Evolutionary conservation across 2,797 vertebrate genomes (phyloP).

Genomic region (Platalea minor): DNA sequence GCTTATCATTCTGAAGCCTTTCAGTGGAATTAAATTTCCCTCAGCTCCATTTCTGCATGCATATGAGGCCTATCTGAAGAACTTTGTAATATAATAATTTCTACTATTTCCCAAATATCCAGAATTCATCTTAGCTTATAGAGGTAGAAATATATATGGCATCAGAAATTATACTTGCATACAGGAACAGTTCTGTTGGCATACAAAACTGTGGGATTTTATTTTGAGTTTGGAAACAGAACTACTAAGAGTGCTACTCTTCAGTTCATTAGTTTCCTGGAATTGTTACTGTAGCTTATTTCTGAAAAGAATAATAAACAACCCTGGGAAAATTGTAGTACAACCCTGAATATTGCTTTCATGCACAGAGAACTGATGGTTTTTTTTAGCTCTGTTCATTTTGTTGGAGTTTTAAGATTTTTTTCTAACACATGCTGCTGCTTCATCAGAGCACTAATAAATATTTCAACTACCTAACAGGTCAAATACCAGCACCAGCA

Average conservation of each 20-base stretch:
- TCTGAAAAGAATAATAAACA: constrained; percentile 60
- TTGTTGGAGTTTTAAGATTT: neutral
- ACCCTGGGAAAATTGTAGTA: neutral
- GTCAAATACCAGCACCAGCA: neutral
- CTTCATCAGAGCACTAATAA: neutral
- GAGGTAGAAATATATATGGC: neutral
- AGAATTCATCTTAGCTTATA: neutral
- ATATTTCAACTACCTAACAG: neutral
- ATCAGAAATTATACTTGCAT: neutral
- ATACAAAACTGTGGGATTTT: neutral
- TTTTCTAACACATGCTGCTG: neutral
- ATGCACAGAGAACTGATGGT: neutral
- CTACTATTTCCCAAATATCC: neutral
- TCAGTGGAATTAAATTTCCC: neutral
- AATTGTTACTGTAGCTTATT: constrained; percentile 53
- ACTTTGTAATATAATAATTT: neutral
- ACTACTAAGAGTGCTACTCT: neutral
- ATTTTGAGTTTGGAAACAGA: constrained; percentile 14
- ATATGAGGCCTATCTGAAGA: neutral
- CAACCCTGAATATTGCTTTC: neutral
- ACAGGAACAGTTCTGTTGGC: neutral
- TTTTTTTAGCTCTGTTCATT: neutral
- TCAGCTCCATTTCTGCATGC: neutral
- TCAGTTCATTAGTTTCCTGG: constrained; percentile 58
- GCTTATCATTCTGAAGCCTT: neutral